phyloP scores from a whole-genome alignment of 2,888 invertebrate species.

The Drosophila flavopinicola region DNA sequence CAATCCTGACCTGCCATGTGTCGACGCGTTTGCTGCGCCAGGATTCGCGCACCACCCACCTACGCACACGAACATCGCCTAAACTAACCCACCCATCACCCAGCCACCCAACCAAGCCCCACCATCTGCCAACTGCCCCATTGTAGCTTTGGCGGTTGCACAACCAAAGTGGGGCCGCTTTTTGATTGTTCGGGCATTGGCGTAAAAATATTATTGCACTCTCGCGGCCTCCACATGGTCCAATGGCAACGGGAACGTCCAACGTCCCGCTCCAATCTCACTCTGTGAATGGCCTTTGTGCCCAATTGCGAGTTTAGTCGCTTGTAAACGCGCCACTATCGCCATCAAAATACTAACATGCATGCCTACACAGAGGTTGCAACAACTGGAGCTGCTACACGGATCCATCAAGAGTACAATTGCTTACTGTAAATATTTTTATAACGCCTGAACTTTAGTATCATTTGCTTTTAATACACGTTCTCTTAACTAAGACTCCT shows the following conservation, averaged over 20 bases:
- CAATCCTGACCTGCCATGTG: slow-evolving; percentile 63
- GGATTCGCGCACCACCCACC: slow-evolving; percentile 10
- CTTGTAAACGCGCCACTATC: slow-evolving; percentile 34
- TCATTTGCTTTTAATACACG: too few species aligned
- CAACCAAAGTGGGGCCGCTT: slow-evolving; percentile 55
- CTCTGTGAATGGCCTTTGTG: slow-evolving; percentile 22
- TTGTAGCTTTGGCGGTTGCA: slow-evolving; percentile 49
- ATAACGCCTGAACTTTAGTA: too few species aligned
- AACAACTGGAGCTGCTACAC: neutral
- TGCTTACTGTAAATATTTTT: too few species aligned
- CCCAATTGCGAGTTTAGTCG: slow-evolving; percentile 38
- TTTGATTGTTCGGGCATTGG: slow-evolving; percentile 49
- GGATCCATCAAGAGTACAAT: too few species aligned
- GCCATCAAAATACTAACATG: slow-evolving; percentile 9
- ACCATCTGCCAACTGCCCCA: too few species aligned
- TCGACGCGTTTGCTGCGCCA: slow-evolving; percentile 47
- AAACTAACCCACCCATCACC: neutral
- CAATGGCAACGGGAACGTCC: too few species aligned
- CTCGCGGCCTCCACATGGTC: slow-evolving; percentile 29
- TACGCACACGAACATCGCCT: slow-evolving; percentile 20
- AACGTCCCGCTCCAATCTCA: slow-evolving; percentile 7
- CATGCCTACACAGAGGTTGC: neutral
- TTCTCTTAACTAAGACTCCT: too few species aligned
- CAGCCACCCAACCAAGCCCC: neutral
- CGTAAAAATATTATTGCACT: slow-evolving; percentile 71